Evolutionary conservation across 2,888 invertebrate genomes (phyloP).

Genomic region (Iselma pallidipennis): DNA sequence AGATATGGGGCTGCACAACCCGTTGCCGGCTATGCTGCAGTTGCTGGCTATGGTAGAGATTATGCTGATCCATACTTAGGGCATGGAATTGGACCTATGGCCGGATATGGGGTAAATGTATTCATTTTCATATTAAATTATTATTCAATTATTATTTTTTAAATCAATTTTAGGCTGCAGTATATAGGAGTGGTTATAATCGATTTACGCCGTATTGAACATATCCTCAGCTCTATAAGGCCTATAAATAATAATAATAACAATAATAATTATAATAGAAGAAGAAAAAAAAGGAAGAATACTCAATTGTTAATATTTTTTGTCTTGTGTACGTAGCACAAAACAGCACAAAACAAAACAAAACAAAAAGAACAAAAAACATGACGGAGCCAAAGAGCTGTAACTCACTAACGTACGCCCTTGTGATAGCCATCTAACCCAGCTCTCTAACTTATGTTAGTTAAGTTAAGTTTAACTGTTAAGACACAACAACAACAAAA

Average conservation of each 20-base stretch:
- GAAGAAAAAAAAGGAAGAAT: constrained; percentile 21
- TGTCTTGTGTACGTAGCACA: constrained; percentile 53
- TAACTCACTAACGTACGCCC: constrained; percentile 55
- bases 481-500: constrained; percentile 16
- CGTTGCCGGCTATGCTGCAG: constrained; percentile 74
- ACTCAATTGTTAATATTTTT: constrained; percentile 37
- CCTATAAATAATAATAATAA: constrained; percentile 42
- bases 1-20: constrained; percentile 78
- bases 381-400: constrained; percentile 54
- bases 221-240: constrained; percentile 52
- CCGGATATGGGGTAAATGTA: constrained; percentile 87
- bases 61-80: constrained; percentile 93
- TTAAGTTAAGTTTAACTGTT: constrained; percentile 40
- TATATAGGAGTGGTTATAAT: constrained; percentile 93
- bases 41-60: constrained; percentile 83
- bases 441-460: constrained; percentile 54
- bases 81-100: constrained; percentile 94
- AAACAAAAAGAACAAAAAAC: constrained; percentile 38
- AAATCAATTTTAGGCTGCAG: constrained; percentile 74
- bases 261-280: constrained; percentile 10
- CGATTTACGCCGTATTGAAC: constrained; percentile 90
- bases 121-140: constrained; percentile 3
- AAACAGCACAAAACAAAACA: constrained; percentile 48
- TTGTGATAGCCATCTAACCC: constrained; percentile 56
- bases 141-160: constrained; percentile 5